These are phyloP conservation scores for Pangasianodon hypophthalmus DNA, from an alignment of 2,113 vertebrate genomes.

Conservation along the genomic window DNA sequence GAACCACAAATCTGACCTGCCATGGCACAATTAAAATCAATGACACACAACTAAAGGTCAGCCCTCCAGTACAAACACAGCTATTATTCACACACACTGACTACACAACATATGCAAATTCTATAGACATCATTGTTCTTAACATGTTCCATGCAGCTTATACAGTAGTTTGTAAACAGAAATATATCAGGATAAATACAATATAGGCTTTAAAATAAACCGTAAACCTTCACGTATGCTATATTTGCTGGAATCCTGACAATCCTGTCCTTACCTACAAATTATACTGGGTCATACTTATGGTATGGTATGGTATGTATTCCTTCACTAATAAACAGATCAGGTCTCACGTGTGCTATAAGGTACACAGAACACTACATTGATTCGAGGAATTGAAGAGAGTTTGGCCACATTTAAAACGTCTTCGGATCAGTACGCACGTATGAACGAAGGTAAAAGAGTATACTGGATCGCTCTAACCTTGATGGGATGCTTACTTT, in stretches of 20 bases:
- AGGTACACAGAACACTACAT: not conserved
- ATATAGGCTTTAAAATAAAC: not conserved
- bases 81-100: not conserved
- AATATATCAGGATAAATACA: not conserved
- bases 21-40: conserved; percentile 50
- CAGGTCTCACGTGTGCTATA: not conserved
- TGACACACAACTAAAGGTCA: conserved; percentile 51
- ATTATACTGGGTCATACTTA: not conserved
- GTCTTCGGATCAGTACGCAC: not conserved
- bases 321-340: not conserved
- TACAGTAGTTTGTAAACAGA: too few relatives aligned
- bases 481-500: not conserved
- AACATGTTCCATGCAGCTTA: not conserved
- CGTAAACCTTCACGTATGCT: not conserved
- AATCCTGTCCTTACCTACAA: not conserved
- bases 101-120: conserved; percentile 9
- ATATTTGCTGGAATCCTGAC: not conserved
- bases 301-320: not conserved
- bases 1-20: conserved; percentile 38
- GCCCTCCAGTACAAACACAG: conserved; percentile 19
- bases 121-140: not conserved
- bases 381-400: not conserved
- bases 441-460: not conserved
- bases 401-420: not conserved
- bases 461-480: not conserved